Evolutionary conservation across 64 coral and sea anemone species (phyloP).

Genomic region (Anthopleura sola): DNA sequence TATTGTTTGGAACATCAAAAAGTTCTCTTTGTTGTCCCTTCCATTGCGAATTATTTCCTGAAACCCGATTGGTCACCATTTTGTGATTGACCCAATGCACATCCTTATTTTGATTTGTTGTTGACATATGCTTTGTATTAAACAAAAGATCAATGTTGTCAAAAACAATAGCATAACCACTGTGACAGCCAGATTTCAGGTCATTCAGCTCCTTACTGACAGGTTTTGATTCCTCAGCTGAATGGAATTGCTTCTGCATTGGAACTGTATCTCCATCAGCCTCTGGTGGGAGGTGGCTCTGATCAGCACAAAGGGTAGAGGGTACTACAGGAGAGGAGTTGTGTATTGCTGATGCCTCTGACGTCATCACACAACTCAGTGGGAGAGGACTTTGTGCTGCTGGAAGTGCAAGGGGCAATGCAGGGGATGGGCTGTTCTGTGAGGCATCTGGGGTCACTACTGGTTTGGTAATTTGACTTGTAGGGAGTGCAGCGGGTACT

Average conservation of each 20-base stretch:
- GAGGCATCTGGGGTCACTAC: neutral
- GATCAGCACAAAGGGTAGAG: neutral
- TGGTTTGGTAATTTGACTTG: neutral
- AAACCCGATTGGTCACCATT: conserved; percentile 19
- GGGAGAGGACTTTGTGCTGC: too few relatives aligned
- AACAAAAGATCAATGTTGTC: conserved; percentile 44
- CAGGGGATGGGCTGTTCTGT: neutral
- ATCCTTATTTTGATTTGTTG: conserved; percentile 19
- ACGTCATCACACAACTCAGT: conserved; percentile 6
- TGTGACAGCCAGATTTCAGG: neutral
- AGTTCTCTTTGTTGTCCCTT: conserved; percentile 10
- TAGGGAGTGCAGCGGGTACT: neutral
- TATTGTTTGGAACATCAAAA: conserved; percentile 8
- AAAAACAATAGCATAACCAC: conserved; percentile 27
- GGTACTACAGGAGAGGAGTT: conserved; percentile 12
- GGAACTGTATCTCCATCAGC: too few relatives aligned
- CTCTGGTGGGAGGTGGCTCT: neutral
- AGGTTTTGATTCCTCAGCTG: neutral
- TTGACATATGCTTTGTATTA: conserved; percentile 36
- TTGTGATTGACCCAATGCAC: conserved; percentile 55
- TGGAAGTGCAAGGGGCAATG: neutral
- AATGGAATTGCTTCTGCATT: neutral
- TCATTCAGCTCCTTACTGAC: neutral
- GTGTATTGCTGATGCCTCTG: conserved; percentile 13
- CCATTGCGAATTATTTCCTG: conserved; percentile 27